Base-by-base conservation (phyloP, 1,140 invertebrate species). In the Drosophila insularis region DNA sequence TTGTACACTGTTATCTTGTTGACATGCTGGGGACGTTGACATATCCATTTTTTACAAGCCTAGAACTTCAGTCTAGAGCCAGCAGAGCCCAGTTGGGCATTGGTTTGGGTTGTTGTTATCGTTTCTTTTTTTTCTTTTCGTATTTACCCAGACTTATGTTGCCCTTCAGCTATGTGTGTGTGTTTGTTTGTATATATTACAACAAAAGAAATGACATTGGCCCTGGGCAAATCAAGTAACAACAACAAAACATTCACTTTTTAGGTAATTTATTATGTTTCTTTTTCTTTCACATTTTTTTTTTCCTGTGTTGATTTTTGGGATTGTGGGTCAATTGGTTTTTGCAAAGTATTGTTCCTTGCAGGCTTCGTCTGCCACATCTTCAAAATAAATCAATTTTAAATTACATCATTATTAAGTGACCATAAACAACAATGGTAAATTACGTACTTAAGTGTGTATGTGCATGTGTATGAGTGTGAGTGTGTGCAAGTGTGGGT, bases 31-130 rank as follows among this genome's bases (percentile, higher is more conserved):
- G 43, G 81, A 90, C 81, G 73, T 90, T 89, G 85, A 89, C 86
- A 89, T 86, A 81, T 86, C 81, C 78, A 89, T 89, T 89, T 90
- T 89, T 89, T 85, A 86, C 72, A 70, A 81, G 75, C 73, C 68
- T 80, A 69, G 78, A 27, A 27, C 35, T 58, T 53, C 43, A 56
- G 32, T 64, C 27, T 39, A n/a, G n/a, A n/a, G n/a, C n/a, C n/a
- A n/a, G n/a, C 73, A 35, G 56, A 61, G 64, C 50, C 61, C 64
- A 23, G 64, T 53, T 32, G 76, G 60, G 46, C 73, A 40, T 74
- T 50, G 43, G 43, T 3, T 21, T 50, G 35, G 35, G 35, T 37
- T 35, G 32, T 35, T 35, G 27, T 27, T 27, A 27, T 27, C 27
- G 27, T 27, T 2, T 23, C 4, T 63, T 68, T 71, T 63, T 73